Percentiles rank a stretch among this genome's conserved stretches.
Evolutionary conservation across 2,113 vertebrate genomes (phyloP).

Genomic region (Dicentrarchus labrax): DNA sequence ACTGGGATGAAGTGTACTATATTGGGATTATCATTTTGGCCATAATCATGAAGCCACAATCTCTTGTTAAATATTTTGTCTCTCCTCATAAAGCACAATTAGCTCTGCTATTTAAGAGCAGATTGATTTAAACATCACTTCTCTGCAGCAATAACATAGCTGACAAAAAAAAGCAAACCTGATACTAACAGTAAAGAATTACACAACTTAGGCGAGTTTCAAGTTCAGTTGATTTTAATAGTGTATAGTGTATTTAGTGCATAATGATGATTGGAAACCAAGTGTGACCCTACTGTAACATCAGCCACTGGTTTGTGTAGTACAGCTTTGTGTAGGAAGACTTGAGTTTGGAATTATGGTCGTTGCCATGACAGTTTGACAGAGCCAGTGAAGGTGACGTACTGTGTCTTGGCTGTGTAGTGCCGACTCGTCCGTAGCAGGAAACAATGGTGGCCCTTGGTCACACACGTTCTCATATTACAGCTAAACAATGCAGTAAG

Average conservation of each 20-base stretch:
- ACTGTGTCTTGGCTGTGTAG: too few species aligned
- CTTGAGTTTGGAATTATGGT: too few species aligned
- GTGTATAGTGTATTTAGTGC: not conserved
- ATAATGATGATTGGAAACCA: not conserved
- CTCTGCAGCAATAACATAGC: not conserved
- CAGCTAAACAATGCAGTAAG: too few species aligned
- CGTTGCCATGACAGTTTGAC: too few species aligned
- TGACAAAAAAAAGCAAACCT: slow-evolving; percentile 13
- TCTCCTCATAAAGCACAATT: not conserved
- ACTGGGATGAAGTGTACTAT: not conserved
- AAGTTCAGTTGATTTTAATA: not conserved
- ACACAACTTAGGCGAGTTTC: not conserved
- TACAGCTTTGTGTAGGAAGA: too few species aligned
- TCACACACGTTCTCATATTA: too few species aligned
- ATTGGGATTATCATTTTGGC: too few species aligned
- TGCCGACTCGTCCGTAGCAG: too few species aligned
- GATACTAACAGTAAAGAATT: slow-evolving; percentile 5
- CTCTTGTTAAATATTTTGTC: slow-evolving; percentile 1
- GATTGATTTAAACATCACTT: not conserved
- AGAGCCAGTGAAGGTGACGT: too few species aligned
- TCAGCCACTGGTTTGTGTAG: too few species aligned
- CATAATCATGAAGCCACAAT: not conserved
- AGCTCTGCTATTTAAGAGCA: not conserved
- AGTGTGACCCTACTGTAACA: too few species aligned
- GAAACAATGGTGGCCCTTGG: too few species aligned